Evolutionary conservation across 2,888 invertebrate genomes (phyloP).

Genomic region (Lasius fuliginosus): DNA sequence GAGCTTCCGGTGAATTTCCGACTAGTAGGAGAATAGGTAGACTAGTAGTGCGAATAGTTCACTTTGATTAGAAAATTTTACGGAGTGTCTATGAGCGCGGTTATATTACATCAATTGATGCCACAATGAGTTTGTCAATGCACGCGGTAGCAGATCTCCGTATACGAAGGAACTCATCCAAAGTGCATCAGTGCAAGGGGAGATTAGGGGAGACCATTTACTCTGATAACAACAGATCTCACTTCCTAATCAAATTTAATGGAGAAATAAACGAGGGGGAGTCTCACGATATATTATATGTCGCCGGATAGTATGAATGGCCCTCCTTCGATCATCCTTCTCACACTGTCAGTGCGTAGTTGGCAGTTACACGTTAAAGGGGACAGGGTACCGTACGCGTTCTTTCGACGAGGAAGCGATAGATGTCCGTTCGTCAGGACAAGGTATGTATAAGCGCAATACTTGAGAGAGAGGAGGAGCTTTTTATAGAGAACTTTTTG

Average conservation of each 20-base stretch:
- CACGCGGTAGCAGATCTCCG: not conserved
- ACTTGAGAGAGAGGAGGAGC: not conserved
- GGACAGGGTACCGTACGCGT: conserved; percentile 45
- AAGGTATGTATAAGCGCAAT: not conserved
- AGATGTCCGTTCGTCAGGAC: not conserved
- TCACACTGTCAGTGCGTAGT: conserved; percentile 70
- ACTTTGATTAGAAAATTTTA: conserved; percentile 13
- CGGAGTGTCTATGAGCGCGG: not conserved
- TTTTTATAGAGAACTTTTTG: not conserved
- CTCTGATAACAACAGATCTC: conserved; percentile 60
- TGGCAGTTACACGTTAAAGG: conserved; percentile 64
- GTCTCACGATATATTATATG: conserved; percentile 70
- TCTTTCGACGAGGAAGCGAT: conserved; percentile 30
- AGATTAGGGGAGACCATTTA: conserved; percentile 30
- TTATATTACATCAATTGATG: conserved; percentile 27
- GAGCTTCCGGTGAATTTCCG: not conserved
- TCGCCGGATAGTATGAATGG: conserved; percentile 74
- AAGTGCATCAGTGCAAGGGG: conserved; percentile 21
- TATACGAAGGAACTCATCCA: not conserved
- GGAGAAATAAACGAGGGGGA: conserved; percentile 74
- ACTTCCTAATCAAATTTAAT: conserved; percentile 78
- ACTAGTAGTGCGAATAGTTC: not conserved
- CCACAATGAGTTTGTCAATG: not conserved
- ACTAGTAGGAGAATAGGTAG: not conserved
- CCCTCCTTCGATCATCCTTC: conserved; percentile 71